Conservation (phyloP, 2,113 vertebrate genomes). For the Perognathus longimembris region DNA sequence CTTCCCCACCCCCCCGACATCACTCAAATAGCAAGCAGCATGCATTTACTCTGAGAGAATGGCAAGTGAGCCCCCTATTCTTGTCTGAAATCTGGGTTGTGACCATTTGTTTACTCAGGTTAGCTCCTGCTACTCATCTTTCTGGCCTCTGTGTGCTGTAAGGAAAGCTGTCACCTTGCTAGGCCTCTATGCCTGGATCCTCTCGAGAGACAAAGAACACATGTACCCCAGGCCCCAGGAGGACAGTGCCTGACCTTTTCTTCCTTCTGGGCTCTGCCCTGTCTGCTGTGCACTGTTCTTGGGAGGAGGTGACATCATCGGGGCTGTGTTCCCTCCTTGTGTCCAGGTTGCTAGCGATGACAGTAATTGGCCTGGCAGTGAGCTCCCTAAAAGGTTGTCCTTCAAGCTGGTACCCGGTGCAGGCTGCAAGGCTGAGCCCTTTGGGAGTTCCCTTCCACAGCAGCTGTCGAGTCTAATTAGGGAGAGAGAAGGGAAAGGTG, state of each 20-base stretch:
- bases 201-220: background rate
- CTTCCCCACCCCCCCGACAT: no score
- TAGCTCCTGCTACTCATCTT: background rate
- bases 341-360: slow-evolving; percentile 18
- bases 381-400: slow-evolving; percentile 23
- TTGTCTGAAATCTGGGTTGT: background rate
- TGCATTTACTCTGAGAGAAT: background rate
- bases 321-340: background rate
- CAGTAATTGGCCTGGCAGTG: slow-evolving; percentile 53
- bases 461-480: slow-evolving; percentile 67
- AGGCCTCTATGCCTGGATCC: background rate
- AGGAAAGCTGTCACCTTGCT: background rate
- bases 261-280: background rate
- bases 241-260: background rate
- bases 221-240: background rate
- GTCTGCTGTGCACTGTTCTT: slow-evolving; percentile 5
- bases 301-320: background rate
- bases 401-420: slow-evolving; percentile 41
- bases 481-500: slow-evolving; percentile 45
- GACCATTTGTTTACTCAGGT: background rate
- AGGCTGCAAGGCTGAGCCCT: background rate
- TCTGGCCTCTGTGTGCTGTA: background rate
- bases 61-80: background rate
- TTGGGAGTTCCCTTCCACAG: slow-evolving; percentile 14
- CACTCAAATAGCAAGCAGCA: background rate